Evolutionary conservation across 2,113 vertebrate genomes (phyloP).

Genomic region (Motacilla alba): DNA sequence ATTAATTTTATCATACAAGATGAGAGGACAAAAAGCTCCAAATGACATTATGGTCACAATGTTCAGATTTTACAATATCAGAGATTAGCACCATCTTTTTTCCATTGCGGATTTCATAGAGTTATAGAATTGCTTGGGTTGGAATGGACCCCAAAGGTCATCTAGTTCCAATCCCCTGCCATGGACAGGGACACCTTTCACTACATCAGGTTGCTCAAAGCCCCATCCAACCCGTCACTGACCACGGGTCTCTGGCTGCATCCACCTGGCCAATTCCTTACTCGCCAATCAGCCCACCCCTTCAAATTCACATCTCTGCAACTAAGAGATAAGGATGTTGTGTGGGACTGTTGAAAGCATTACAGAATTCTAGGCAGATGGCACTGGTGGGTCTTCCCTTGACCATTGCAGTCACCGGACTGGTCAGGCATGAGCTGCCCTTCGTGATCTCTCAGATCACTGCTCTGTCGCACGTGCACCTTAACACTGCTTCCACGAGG

Average conservation of each 20-base stretch:
- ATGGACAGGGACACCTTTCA: background rate
- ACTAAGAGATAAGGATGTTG: background rate
- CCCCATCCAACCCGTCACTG: background rate
- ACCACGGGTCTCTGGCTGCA: background rate
- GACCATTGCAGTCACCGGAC: background rate
- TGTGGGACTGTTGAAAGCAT: fast-evolving
- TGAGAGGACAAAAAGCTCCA: background rate
- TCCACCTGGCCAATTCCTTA: background rate
- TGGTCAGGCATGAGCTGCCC: too few relatives aligned
- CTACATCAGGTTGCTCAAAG: background rate
- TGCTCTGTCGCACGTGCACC: too few relatives aligned
- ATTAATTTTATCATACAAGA: background rate
- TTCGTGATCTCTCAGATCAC: background rate
- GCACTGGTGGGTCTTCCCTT: background rate
- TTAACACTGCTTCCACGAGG: background rate
- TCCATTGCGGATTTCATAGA: background rate
- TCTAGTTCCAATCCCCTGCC: background rate
- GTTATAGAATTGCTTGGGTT: background rate
- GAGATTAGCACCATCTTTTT: background rate
- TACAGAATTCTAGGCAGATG: background rate
- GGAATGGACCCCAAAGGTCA: background rate
- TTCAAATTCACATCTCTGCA: background rate
- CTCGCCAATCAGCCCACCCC: background rate
- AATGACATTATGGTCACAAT: background rate
- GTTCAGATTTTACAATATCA: background rate